phyloP scores from a whole-genome alignment of 2,888 invertebrate species.

The Drosophila lacicola region DNA sequence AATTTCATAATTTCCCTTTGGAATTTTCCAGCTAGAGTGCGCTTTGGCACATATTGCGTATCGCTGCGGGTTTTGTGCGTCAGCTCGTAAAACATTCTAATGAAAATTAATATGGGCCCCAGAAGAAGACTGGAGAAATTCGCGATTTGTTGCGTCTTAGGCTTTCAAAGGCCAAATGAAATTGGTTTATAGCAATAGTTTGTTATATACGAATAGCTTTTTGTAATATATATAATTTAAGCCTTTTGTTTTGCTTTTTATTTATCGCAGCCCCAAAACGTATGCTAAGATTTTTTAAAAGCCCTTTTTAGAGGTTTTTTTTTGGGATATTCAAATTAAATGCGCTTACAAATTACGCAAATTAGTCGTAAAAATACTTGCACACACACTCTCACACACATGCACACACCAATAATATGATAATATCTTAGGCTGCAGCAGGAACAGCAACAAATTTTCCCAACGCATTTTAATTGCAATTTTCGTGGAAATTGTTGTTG shows the following conservation, averaged over 20 bases:
- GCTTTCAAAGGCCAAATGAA: too few species aligned
- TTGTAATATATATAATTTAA: too few species aligned
- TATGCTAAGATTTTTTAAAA: conserved; percentile 21
- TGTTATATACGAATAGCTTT: too few species aligned
- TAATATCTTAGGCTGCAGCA: conserved; percentile 22
- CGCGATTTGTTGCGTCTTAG: too few species aligned
- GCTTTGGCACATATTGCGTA: background rate
- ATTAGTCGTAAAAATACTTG: conserved; percentile 54
- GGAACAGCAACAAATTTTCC: conserved; percentile 60
- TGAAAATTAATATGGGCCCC: too few species aligned
- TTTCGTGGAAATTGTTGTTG: conserved; percentile 29
- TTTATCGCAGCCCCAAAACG: background rate
- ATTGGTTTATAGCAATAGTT: too few species aligned
- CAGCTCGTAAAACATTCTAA: too few species aligned
- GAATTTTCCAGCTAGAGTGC: conserved; percentile 3
- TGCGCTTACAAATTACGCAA: conserved; percentile 61
- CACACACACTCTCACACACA: background rate
- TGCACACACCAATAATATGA: conserved; percentile 8
- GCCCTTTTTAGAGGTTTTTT: conserved; percentile 7
- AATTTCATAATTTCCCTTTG: conserved; percentile 10
- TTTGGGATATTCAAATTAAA: conserved; percentile 41
- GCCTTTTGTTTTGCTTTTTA: background rate
- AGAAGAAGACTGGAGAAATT: too few species aligned
- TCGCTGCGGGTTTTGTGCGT: background rate
- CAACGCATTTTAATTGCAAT: conserved; percentile 74